Conservation (phyloP, 1,140 invertebrate genomes). For the Colletes latitarsis region DNA sequence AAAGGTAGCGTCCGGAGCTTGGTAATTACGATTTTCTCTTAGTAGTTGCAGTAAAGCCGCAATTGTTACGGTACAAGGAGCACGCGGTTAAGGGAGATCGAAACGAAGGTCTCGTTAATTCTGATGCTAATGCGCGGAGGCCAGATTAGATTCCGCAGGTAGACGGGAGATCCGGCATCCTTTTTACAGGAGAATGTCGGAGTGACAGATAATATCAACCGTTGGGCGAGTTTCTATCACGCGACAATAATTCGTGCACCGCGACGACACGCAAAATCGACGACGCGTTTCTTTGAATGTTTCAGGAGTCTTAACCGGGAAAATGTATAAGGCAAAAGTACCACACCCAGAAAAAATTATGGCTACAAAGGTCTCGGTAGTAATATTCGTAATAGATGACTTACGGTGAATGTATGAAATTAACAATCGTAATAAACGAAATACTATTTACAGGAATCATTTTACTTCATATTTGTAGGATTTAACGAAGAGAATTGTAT, state of each 20-base stretch:
- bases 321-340: no score
- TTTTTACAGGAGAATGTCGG: constrained; percentile 49
- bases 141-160: constrained; percentile 53
- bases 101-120: constrained; percentile 49
- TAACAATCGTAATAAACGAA: no score
- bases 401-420: no score
- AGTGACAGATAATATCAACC: constrained; percentile 63
- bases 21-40: constrained; percentile 14
- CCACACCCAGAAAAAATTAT: no score
- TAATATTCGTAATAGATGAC: no score
- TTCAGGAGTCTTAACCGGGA: neutral
- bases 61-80: constrained; percentile 21
- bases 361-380: no score
- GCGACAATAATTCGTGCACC: constrained; percentile 40
- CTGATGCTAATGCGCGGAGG: constrained; percentile 21
- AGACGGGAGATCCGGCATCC: constrained; percentile 43
- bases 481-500: no score
- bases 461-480: no score
- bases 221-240: constrained; percentile 54
- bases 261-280: constrained; percentile 56
- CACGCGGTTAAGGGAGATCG: neutral
- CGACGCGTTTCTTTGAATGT: constrained; percentile 44
- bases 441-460: no score
- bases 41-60: constrained; percentile 1
- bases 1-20: constrained; percentile 1